Conservation (phyloP, 2,113 vertebrate genomes). For the Saguinus midas region DNA sequence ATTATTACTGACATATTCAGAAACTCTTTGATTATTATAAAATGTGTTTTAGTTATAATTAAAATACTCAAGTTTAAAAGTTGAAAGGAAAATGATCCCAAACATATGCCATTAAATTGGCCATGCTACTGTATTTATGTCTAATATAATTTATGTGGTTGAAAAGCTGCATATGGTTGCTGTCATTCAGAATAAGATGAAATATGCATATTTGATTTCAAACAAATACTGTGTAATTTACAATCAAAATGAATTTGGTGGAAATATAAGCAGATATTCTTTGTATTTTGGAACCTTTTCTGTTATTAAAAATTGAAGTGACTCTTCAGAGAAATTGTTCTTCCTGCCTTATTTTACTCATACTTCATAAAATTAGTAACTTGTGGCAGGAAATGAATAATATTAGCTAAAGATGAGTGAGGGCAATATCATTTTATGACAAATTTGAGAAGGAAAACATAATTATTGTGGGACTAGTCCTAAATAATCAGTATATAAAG, state of each 20-base stretch:
- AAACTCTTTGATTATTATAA: neutral
- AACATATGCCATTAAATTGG: neutral
- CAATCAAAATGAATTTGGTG: neutral
- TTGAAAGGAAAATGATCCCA: neutral
- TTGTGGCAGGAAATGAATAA: neutral
- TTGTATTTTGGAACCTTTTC: neutral
- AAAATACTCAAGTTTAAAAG: neutral
- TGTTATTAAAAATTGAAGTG: neutral
- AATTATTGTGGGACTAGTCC: conserved; percentile 30
- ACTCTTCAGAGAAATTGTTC: neutral
- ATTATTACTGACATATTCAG: neutral
- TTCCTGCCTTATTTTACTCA: neutral
- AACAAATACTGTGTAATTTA: conserved; percentile 29
- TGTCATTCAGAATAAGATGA: neutral
- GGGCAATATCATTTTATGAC: neutral
- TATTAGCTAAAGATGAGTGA: neutral
- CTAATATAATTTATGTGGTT: neutral
- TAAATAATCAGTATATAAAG: conserved; percentile 40
- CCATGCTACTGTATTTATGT: neutral
- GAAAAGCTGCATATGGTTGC: neutral
- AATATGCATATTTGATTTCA: conserved; percentile 16
- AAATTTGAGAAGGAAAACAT: neutral
- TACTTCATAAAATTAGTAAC: neutral
- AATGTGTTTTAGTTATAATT: neutral
- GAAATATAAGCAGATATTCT: neutral